Conservation (phyloP, 2,113 vertebrate genomes). For the Triplophysa siluroides region DNA sequence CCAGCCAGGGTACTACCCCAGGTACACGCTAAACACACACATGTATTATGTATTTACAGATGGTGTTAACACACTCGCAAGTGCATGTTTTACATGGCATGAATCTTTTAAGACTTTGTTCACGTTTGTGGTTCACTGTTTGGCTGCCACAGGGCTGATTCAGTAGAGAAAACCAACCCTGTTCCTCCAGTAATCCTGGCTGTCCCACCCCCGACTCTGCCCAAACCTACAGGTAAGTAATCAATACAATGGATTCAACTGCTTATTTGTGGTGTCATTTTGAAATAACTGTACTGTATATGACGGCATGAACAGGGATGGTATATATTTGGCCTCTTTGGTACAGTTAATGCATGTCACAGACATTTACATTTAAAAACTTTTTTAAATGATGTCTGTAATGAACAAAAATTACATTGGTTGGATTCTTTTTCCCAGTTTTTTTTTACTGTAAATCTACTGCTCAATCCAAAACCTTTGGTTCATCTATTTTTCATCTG, state of each 20-base stretch:
- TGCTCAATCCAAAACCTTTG: too few relatives aligned
- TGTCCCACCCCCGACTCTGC: slow-evolving; percentile 79
- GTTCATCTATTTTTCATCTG: too few relatives aligned
- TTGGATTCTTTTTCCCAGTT: too few relatives aligned
- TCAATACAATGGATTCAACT: background rate
- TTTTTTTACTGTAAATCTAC: too few relatives aligned
- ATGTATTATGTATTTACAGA: background rate
- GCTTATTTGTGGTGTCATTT: too few relatives aligned
- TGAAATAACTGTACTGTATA: too few relatives aligned
- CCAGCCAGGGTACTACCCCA: slow-evolving; percentile 78
- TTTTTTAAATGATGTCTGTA: too few relatives aligned
- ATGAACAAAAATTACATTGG: too few relatives aligned
- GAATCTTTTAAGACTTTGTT: background rate
- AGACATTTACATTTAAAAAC: too few relatives aligned
- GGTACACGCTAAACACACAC: slow-evolving; percentile 67
- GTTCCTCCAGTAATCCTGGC: slow-evolving; percentile 77
- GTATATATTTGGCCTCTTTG: too few relatives aligned
- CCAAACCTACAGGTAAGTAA: slow-evolving; percentile 87
- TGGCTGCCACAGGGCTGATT: slow-evolving; percentile 75
- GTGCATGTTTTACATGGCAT: background rate
- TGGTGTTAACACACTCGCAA: background rate
- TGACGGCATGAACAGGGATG: too few relatives aligned
- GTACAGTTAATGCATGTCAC: too few relatives aligned
- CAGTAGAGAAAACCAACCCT: slow-evolving; percentile 77
- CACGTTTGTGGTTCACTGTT: background rate